Conservation (phyloP, 2,888 invertebrate genomes). For the Ophion ventricosus region DNA sequence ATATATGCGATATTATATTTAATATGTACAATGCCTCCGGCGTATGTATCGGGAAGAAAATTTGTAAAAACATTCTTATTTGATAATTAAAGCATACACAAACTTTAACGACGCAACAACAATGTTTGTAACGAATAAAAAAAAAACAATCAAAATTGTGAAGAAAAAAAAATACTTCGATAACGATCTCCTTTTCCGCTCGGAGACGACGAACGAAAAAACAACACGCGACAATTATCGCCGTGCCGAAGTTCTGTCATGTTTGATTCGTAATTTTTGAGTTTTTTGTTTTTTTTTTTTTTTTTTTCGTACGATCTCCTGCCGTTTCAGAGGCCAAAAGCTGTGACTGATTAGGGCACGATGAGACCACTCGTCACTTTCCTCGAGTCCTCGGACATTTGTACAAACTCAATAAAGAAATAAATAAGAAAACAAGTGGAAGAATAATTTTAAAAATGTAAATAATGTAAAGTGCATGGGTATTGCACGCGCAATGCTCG, state of each 20-base stretch:
- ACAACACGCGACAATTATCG: conserved; percentile 28
- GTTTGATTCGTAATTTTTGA: conserved; percentile 10
- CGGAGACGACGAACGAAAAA: conserved; percentile 2
- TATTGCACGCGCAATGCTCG: no score
- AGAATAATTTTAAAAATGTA: conserved; percentile 19
- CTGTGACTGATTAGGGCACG: conserved; percentile 51
- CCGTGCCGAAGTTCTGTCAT: conserved; percentile 46
- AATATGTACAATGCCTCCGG: conserved; percentile 57
- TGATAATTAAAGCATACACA: conserved; percentile 57
- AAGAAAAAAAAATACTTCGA: conserved; percentile 9
- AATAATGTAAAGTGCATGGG: conserved; percentile 47
- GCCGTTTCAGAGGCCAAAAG: conserved; percentile 40
- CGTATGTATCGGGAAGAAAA: conserved; percentile 51
- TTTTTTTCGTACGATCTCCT: conserved; percentile 24
- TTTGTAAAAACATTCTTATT: conserved; percentile 63
- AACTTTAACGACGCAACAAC: conserved; percentile 11
- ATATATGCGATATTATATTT: conserved; percentile 62
- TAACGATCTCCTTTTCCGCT: conserved; percentile 23
- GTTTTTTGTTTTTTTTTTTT: conserved; percentile 6
- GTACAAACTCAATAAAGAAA: conserved; percentile 16
- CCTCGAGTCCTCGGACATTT: conserved; percentile 40
- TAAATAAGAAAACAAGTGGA: neutral
- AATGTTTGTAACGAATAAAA: neutral
- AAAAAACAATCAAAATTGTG: conserved; percentile 1
- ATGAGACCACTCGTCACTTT: conserved; percentile 20